Base-by-base conservation (phyloP, 2,797 vertebrate genomes). In the Loriculus beryllinus region DNA sequence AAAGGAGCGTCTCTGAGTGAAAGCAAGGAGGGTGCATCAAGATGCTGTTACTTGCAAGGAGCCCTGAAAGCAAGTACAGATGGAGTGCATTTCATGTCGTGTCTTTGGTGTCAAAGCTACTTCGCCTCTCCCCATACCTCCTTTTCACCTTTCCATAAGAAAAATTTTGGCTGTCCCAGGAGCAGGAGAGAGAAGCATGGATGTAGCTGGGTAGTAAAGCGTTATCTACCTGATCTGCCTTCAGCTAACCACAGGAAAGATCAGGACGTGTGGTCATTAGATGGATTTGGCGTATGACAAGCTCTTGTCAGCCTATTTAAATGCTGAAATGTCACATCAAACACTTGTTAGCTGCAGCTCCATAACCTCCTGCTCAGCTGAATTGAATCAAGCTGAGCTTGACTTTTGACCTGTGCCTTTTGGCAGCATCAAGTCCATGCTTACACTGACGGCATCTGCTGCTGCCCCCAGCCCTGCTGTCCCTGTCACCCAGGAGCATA, bases 371-470 rank as follows among this genome's bases (percentile, higher is more conserved):
- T 79, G 35, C 67, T 72, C 18, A 37, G 28, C 3, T 77, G 42
- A 40, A 19, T 4, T 21, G 35, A 52, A 15, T n/a, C 33, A 37
- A n/a, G 26, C 54, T 6, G 71, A 33, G 33, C 69, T 77, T 63
- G 18, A 63, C 29, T 42, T 67, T 16, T 2, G 9, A 23, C 13
- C 23, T 33, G 31, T 42, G 18, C 43, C 64, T 70, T 82, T 4
- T 0, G 10, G 29, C 33, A 43, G 54, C 31, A 43, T n/a, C 39
- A 63, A 5, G 12, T 75, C 42, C 7, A 1, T 3, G 3, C 19
- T 68, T 15, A 9, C 0, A 0, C 26, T 0, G n/a, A 9, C 1
- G 5, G 49, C 33, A 63, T 18, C 28, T 2, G 3, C n/a, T 62
- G 20, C 29, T 42, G 49, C 33, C 20, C 31, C 35, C 14, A 74